Evolutionary conservation across 2,113 vertebrate genomes (phyloP).

Genomic region (Microtus montanus): DNA sequence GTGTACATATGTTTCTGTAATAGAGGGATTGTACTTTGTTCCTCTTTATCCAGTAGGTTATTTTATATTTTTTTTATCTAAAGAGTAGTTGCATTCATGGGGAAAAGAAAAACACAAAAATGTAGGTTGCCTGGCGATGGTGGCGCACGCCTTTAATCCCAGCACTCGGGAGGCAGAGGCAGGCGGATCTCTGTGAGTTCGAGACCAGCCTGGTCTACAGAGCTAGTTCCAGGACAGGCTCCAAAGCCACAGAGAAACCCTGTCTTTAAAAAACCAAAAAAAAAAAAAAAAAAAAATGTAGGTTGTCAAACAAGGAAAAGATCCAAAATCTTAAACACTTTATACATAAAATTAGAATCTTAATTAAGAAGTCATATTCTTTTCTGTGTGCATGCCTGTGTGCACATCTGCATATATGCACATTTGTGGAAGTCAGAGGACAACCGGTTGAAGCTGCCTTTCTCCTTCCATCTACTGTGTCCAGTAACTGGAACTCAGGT

Average conservation of each 20-base stretch:
- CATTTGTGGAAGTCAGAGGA: not conserved
- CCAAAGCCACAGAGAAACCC: too few relatives aligned
- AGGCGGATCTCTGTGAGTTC: too few relatives aligned
- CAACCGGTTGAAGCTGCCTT: too few relatives aligned
- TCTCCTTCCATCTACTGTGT: not conserved
- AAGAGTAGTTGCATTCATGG: too few relatives aligned
- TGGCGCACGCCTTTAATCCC: too few relatives aligned
- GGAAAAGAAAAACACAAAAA: not conserved
- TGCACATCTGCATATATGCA: not conserved
- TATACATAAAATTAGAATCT: not conserved
- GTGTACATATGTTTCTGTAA: not conserved
- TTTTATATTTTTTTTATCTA: not conserved
- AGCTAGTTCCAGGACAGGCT: too few relatives aligned
- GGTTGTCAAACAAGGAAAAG: not conserved
- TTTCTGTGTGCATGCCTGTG: not conserved
- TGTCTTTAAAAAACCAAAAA: too few relatives aligned
- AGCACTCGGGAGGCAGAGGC: too few relatives aligned
- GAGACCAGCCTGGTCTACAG: too few relatives aligned
- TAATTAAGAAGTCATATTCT: not conserved
- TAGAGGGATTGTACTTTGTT: not conserved
- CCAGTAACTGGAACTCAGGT: not conserved
- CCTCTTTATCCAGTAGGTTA: not conserved
- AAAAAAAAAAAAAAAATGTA: too few relatives aligned
- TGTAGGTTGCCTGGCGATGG: too few relatives aligned
- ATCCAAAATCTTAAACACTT: not conserved